Evolutionary conservation across 2,113 vertebrate species (phyloP).

Genomic region (Suncus etruscus): DNA sequence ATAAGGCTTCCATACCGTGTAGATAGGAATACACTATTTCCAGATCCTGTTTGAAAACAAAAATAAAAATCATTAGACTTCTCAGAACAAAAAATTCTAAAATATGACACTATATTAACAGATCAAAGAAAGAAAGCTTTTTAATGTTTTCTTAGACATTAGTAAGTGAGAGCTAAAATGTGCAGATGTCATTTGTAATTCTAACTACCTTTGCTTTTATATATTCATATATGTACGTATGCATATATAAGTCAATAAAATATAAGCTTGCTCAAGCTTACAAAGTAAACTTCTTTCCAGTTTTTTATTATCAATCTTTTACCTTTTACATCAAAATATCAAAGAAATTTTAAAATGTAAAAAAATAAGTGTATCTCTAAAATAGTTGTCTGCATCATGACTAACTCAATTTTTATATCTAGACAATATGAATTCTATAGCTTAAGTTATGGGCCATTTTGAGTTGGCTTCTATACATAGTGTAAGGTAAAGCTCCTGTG

Average conservation of each 20-base stretch:
- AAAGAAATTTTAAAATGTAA: background rate
- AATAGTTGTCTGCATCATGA: no score
- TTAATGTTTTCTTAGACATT: background rate
- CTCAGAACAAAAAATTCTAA: conserved; percentile 11
- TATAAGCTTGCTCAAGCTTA: conserved; percentile 5
- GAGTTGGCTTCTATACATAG: background rate
- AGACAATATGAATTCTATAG: background rate
- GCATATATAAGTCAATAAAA: background rate
- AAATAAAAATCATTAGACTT: conserved; percentile 71
- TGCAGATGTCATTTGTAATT: background rate
- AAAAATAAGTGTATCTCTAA: no score
- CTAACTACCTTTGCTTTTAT: background rate
- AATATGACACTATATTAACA: conserved; percentile 41
- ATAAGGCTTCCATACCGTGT: conserved; percentile 99
- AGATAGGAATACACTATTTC: conserved; percentile 99
- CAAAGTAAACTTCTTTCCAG: conserved; percentile 10
- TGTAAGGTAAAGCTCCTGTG: background rate
- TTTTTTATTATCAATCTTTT: conserved; percentile 38
- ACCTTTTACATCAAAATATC: conserved; percentile 1
- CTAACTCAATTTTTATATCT: no score
- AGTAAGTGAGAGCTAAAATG: conserved; percentile 15
- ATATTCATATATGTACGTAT: background rate
- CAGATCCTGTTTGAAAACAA: conserved; percentile 91
- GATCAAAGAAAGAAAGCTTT: conserved; percentile 14
- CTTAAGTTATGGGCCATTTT: background rate